Percentiles rank a stretch among this genome's conserved stretches.
These are phyloP conservation scores for Mimachlamys varia DNA, from an alignment of 2,888 invertebrate genomes.

Conservation along the genomic window DNA sequence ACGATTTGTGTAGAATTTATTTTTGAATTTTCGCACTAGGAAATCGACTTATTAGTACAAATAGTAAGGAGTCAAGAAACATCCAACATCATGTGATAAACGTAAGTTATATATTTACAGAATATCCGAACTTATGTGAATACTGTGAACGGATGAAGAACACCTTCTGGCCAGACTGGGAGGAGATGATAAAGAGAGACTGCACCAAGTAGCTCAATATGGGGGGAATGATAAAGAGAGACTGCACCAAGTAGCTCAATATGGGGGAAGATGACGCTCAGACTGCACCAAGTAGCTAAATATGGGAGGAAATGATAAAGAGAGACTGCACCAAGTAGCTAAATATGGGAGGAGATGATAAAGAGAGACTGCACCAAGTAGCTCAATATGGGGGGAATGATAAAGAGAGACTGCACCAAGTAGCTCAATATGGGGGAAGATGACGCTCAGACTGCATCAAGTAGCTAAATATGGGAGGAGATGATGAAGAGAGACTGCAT, in stretches of 20 bases:
- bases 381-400: not conserved
- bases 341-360: not conserved
- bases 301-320: not conserved
- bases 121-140: conserved; percentile 36
- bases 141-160: conserved; percentile 68
- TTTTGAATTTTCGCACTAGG: no score
- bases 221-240: not conserved
- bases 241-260: not conserved
- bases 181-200: not conserved
- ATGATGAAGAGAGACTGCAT: not conserved
- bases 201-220: not conserved
- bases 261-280: no score
- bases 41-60: no score
- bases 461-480: not conserved
- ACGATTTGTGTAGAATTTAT: no score
- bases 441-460: not conserved
- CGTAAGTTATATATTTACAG: not conserved
- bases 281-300: not conserved
- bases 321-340: not conserved
- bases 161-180: conserved; percentile 70
- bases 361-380: not conserved
- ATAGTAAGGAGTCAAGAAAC: no score
- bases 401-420: not conserved
- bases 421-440: no score
- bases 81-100: no score